phyloP scores from a whole-genome alignment of 2,888 invertebrate species.

The Alloplasta piceator region DNA sequence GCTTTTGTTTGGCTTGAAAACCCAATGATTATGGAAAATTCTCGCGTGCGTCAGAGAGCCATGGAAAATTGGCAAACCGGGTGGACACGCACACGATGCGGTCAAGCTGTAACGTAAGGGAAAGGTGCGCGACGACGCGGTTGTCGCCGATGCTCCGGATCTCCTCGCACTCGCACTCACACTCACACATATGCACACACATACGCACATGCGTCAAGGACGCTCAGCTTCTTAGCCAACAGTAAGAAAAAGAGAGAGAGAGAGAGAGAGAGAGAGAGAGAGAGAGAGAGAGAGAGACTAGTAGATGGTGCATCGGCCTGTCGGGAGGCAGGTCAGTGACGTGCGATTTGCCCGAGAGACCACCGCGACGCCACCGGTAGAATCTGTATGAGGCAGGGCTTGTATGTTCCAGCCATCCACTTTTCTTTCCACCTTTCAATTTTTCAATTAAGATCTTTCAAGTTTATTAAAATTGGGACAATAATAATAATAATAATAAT shows the following conservation, averaged over 20 bases:
- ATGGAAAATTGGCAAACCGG: slow-evolving; percentile 27
- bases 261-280: slow-evolving; percentile 23
- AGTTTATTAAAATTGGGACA: no score
- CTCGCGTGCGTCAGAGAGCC: neutral
- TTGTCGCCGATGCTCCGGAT: slow-evolving; percentile 55
- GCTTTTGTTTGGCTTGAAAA: neutral
- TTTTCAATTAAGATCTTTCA: no score
- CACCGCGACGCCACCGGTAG: slow-evolving; percentile 58
- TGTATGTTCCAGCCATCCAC: slow-evolving; percentile 12
- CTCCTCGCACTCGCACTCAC: no score
- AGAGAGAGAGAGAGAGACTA: slow-evolving; percentile 43
- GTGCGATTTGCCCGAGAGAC: slow-evolving; percentile 68
- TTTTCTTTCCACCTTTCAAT: slow-evolving; percentile 38
- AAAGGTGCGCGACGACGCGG: slow-evolving; percentile 49
- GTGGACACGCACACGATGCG: slow-evolving; percentile 18
- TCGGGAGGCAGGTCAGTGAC: slow-evolving; percentile 75
- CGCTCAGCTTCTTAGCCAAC: slow-evolving; percentile 61
- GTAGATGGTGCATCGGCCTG: slow-evolving; percentile 68
- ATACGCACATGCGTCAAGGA: slow-evolving; percentile 62
- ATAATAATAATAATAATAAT: no score
- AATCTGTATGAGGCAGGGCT: slow-evolving; percentile 51
- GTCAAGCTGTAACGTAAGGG: slow-evolving; percentile 36
- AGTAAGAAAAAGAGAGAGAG: neutral
- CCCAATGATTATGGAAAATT: neutral
- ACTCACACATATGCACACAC: no score